Evolutionary conservation across 2,888 invertebrate genomes (phyloP).

Genomic region (Ashinkailepas kermadecensis): DNA sequence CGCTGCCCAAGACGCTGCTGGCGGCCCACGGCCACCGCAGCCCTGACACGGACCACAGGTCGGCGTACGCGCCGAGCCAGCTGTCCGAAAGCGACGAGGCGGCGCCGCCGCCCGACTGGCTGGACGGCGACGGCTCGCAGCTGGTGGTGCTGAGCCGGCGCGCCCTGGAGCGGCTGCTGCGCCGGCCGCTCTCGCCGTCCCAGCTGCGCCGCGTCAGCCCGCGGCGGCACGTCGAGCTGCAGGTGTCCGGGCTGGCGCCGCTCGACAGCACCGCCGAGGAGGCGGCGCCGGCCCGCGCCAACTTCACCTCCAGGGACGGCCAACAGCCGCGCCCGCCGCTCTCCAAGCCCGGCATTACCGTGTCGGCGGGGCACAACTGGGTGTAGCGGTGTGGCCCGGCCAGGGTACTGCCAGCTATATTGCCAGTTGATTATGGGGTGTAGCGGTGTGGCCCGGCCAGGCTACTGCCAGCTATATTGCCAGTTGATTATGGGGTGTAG

Average conservation of each 20-base stretch:
- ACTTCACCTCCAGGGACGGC: no score
- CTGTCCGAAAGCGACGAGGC: neutral
- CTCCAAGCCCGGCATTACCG: no score
- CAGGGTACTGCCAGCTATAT: no score
- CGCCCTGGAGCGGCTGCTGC: constrained; percentile 5
- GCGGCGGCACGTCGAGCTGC: neutral
- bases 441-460: no score
- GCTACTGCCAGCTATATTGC: no score
- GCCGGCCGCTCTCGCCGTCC: neutral
- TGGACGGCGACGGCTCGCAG: neutral
- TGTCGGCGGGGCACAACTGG: no score
- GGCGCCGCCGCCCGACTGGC: neutral
- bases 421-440: no score
- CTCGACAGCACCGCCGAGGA: neutral
- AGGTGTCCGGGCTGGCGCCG: neutral
- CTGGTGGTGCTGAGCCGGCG: neutral
- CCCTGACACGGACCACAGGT: neutral
- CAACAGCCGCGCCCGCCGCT: no score
- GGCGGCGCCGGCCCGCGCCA: no score
- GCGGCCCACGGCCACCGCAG: neutral
- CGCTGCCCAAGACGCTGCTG: neutral
- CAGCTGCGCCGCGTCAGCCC: neutral
- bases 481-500: no score
- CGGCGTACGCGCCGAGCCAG: neutral
- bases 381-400: no score